phyloP scores from a whole-genome alignment of 53 echinoderm and acorn worm species.

The Patiria pectinifera region DNA sequence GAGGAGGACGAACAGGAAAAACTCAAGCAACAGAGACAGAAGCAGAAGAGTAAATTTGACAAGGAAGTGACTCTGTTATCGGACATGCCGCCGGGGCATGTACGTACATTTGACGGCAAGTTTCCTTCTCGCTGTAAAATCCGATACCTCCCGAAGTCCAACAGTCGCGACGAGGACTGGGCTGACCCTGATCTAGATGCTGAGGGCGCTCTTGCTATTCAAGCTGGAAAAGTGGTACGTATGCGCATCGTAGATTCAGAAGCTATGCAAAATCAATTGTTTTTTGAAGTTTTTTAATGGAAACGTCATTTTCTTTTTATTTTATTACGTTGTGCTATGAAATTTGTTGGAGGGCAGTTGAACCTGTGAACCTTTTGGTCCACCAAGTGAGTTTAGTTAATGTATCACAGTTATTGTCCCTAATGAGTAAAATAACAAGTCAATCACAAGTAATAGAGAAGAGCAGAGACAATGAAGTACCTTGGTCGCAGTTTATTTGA shows the following conservation, averaged over 20 bases:
- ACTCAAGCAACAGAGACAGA: constrained; percentile 77
- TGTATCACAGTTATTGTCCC: no score
- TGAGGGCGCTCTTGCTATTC: constrained; percentile 89
- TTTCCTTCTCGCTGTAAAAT: constrained; percentile 91
- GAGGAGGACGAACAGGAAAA: constrained; percentile 76
- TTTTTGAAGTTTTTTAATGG: no score
- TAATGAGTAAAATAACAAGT: no score
- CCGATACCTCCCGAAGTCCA: constrained; percentile 93
- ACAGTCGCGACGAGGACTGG: constrained; percentile 89
- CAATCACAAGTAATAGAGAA: no score
- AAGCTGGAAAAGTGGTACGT: constrained; percentile 90
- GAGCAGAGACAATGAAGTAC: no score
- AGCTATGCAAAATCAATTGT: not conserved
- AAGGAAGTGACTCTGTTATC: constrained; percentile 67
- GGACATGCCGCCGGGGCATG: constrained; percentile 90
- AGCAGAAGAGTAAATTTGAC: constrained; percentile 79
- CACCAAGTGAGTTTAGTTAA: no score
- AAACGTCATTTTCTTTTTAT: no score
- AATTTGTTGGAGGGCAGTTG: no score
- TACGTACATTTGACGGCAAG: constrained; percentile 91
- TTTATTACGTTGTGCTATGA: no score
- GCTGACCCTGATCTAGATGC: constrained; percentile 89
- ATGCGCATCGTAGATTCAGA: not conserved
- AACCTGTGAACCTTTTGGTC: no score
- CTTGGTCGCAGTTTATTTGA: no score